Percentiles rank a stretch among this genome's conserved stretches.
phyloP scores from a whole-genome alignment of 1,140 invertebrate species.

The Drosophila baimaii region DNA sequence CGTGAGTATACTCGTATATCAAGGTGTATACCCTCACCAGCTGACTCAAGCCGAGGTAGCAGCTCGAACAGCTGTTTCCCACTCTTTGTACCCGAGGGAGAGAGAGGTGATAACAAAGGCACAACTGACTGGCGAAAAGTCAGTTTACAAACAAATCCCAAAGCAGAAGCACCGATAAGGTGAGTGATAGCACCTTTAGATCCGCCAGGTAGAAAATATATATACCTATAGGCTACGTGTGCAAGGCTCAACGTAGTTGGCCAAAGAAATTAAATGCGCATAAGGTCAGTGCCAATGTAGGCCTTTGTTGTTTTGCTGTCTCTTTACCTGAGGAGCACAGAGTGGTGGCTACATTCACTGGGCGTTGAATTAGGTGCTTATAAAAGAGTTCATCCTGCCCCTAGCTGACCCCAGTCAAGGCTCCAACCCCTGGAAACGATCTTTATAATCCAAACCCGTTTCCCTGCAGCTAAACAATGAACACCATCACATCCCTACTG shows the following conservation, averaged over 20 bases:
- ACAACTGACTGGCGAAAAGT: no score
- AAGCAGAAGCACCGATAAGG: constrained; percentile 26
- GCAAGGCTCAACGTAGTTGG: constrained; percentile 1
- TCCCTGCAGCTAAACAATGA: constrained; percentile 41
- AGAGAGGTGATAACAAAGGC: constrained; percentile 32
- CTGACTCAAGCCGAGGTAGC: constrained; percentile 11
- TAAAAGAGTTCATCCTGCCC: not conserved
- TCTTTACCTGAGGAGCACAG: not conserved
- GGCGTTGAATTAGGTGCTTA: no score
- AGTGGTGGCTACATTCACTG: no score
- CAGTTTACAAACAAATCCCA: constrained; percentile 52
- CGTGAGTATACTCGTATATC: not conserved
- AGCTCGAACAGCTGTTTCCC: constrained; percentile 34
- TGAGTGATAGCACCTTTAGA: not conserved
- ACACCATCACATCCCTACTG: constrained; percentile 17
- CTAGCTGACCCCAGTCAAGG: no score
- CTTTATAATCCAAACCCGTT: not conserved
- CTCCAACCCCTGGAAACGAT: not conserved
- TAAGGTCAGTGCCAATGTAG: constrained; percentile 15
- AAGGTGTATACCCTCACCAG: not conserved
- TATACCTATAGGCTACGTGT: constrained; percentile 22
- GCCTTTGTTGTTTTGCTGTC: constrained; percentile 21
- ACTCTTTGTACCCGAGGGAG: constrained; percentile 24
- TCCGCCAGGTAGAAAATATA: constrained; percentile 29
- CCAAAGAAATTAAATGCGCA: not conserved